Evolutionary conservation across 2,888 invertebrate species (phyloP).

Genomic region (Onthophagus sagittarius): DNA sequence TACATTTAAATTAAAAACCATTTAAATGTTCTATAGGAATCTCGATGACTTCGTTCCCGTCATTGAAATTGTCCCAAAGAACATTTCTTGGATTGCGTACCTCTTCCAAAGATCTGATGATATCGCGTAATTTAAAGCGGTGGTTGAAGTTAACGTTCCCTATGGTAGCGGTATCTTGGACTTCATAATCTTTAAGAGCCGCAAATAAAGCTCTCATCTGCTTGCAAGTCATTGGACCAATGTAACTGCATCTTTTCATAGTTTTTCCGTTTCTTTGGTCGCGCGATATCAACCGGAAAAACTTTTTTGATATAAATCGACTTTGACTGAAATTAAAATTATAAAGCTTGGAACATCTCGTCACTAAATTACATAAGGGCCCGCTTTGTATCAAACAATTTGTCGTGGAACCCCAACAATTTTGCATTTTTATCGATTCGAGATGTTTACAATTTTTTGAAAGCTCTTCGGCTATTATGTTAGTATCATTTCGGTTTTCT

Average conservation of each 20-base stretch:
- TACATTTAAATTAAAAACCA: neutral
- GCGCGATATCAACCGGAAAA: conserved; percentile 25
- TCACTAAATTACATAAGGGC: conserved; percentile 23
- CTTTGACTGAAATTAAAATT: conserved; percentile 27
- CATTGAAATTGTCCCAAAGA: conserved; percentile 25
- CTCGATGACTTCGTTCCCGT: conserved; percentile 13
- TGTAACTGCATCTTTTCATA: conserved; percentile 25
- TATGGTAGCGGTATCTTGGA: conserved; percentile 25
- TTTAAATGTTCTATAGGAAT: neutral
- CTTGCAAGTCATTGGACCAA: conserved; percentile 25
- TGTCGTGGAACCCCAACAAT: conserved; percentile 25
- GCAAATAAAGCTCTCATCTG: conserved; percentile 27
- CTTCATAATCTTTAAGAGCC: conserved; percentile 23
- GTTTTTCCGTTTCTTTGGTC: conserved; percentile 18
- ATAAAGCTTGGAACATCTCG: conserved; percentile 23
- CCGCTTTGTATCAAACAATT: conserved; percentile 23
- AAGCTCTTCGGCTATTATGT: conserved; percentile 25
- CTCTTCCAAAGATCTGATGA: conserved; percentile 20
- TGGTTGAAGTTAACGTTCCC: conserved; percentile 23
- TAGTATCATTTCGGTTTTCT: conserved; percentile 22
- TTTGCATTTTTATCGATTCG: conserved; percentile 25
- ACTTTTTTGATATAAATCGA: conserved; percentile 27
- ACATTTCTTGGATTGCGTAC: conserved; percentile 18
- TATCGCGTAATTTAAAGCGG: conserved; percentile 22
- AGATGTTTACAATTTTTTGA: conserved; percentile 25